A percentile compares a stretch with the other conserved stretches of the same genome.
These are phyloP conservation scores for Ormyrus rosae DNA, from an alignment of 2,888 invertebrate genomes.

Conservation along the genomic window DNA sequence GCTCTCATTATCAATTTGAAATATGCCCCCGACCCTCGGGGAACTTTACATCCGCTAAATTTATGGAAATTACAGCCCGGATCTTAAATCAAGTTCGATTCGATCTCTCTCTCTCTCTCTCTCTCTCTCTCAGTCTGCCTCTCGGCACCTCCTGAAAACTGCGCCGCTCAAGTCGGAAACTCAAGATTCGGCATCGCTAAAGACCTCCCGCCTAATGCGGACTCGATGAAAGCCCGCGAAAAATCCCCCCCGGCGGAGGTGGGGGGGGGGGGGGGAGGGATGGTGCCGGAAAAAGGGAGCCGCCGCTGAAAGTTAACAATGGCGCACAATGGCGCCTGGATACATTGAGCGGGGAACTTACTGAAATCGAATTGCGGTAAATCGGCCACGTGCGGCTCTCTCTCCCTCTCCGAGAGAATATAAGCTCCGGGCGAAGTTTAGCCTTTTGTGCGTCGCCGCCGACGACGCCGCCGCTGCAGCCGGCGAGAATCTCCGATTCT, in stretches of 20 bases:
- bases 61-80: conserved; percentile 29
- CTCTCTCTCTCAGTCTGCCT: too few relatives aligned
- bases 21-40: background rate
- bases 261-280: conserved; percentile 5
- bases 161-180: too few relatives aligned
- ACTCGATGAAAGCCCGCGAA: conserved; percentile 20
- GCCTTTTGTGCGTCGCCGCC: background rate
- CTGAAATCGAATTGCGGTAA: conserved; percentile 44
- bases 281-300: conserved; percentile 25
- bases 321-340: conserved; percentile 29
- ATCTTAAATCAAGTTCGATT: conserved; percentile 43
- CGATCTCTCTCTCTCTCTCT: too few relatives aligned
- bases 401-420: background rate
- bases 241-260: background rate
- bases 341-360: conserved; percentile 33
- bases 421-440: conserved; percentile 23
- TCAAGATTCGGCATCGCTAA: background rate
- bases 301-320: conserved; percentile 47
- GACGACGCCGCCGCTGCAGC: conserved; percentile 3
- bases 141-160: too few relatives aligned
- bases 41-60: conserved; percentile 18
- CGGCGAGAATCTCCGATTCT: conserved; percentile 13
- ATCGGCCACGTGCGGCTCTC: conserved; percentile 28
- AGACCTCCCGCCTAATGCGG: conserved; percentile 22
- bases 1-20: conserved; percentile 26